phyloP scores from a whole-genome alignment of 2,113 vertebrate genomes.

The Zosterops borbonicus region DNA sequence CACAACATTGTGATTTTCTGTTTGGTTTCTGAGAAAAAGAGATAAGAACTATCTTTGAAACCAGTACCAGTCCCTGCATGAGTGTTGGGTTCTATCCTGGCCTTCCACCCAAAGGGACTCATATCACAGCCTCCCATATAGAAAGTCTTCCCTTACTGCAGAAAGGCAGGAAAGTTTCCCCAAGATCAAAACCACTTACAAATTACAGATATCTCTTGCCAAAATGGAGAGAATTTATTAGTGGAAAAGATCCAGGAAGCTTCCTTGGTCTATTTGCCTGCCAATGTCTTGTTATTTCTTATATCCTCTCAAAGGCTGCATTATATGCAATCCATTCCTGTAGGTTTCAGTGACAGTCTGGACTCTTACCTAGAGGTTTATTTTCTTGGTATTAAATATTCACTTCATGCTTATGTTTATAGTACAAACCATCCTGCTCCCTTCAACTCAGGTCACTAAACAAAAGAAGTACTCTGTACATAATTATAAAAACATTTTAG shows the following conservation, averaged over 20 bases:
- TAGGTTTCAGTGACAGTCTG: not conserved
- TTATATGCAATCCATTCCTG: not conserved
- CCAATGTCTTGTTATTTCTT: slow-evolving; percentile 10
- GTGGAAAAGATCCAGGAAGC: slow-evolving; percentile 2
- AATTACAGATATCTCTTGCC: not conserved
- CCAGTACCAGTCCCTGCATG: not conserved
- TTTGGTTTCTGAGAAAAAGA: not conserved
- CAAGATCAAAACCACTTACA: not conserved
- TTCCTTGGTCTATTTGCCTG: not conserved
- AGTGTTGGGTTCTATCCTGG: not conserved
- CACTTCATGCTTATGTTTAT: not conserved
- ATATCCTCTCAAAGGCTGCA: not conserved
- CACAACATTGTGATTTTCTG: slow-evolving; percentile 18
- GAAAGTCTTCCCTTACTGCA: not conserved
- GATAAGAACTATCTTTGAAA: not conserved
- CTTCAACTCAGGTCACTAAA: not conserved
- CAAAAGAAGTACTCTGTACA: not conserved
- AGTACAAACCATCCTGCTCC: not conserved
- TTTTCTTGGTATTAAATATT: slow-evolving; percentile 11
- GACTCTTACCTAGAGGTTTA: not conserved
- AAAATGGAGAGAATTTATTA: slow-evolving; percentile 7
- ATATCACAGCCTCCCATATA: not conserved
- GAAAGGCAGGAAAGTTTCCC: not conserved
- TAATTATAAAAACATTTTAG: not conserved
- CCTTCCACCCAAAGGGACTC: not conserved